Evolutionary conservation across 1,140 invertebrate species (phyloP).

Genomic region (Ruditapes philippinarum): DNA sequence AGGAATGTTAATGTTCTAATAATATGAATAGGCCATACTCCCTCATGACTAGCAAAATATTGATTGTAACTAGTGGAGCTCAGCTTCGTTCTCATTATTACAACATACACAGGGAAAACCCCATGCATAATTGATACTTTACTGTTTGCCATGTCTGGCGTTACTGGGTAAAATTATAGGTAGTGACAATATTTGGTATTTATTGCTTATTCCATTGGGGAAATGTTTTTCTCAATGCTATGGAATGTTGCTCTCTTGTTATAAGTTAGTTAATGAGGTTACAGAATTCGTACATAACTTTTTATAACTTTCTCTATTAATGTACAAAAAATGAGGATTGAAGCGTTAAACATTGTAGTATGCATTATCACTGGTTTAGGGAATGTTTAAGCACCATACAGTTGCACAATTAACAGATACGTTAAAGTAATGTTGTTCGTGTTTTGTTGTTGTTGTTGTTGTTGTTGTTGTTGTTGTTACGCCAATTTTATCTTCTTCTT

Average conservation of each 20-base stretch:
- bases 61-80: neutral
- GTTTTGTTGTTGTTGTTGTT: no score
- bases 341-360: no score
- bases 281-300: no score
- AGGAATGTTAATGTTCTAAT: no score
- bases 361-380: no score
- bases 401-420: no score
- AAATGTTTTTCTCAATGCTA: neutral
- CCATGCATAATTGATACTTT: constrained; percentile 11
- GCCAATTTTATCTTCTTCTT: no score
- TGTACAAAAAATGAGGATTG: no score
- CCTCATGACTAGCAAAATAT: neutral
- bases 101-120: neutral
- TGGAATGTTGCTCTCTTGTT: neutral
- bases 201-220: neutral
- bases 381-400: no score
- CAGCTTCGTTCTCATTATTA: neutral
- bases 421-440: no score
- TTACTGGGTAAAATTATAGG: neutral
- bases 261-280: neutral
- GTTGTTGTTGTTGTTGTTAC: no score
- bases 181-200: neutral
- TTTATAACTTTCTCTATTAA: no score
- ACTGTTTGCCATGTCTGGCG: neutral
- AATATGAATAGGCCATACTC: neutral